phyloP scores from a whole-genome alignment of 2,888 invertebrate species.

The Siphlonurus alternatus region DNA sequence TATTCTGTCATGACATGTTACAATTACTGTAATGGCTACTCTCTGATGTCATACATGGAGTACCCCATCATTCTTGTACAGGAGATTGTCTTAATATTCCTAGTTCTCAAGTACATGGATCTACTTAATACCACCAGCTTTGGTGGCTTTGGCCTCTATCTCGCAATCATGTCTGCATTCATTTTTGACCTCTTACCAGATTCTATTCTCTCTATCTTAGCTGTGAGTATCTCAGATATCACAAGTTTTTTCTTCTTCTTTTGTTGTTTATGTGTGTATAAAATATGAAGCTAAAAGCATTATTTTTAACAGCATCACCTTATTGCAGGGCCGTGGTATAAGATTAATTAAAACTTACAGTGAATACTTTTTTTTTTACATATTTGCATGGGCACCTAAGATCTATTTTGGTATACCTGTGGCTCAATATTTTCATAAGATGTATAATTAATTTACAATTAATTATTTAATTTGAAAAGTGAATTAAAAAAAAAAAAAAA shows the following conservation, averaged over 20 bases:
- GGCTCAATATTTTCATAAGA: no score
- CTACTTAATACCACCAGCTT: constrained; percentile 30
- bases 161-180: constrained; percentile 28
- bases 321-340: no score
- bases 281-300: background rate
- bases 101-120: constrained; percentile 49
- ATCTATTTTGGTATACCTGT: no score
- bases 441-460: no score
- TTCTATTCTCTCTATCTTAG: constrained; percentile 36
- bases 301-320: background rate
- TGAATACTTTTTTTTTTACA: no score
- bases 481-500: no score
- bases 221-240: constrained; percentile 35
- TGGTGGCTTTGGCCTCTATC: constrained; percentile 25
- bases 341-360: background rate
- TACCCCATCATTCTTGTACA: constrained; percentile 65
- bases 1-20: constrained; percentile 67
- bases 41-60: constrained; percentile 61
- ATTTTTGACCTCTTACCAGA: constrained; percentile 31
- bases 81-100: constrained; percentile 52
- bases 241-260: background rate
- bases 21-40: constrained; percentile 57
- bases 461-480: no score
- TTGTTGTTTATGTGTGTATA: background rate
- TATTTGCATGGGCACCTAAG: no score